Base-by-base conservation (phyloP, 2,888 invertebrate genomes). In the Galeruca laticollis region DNA sequence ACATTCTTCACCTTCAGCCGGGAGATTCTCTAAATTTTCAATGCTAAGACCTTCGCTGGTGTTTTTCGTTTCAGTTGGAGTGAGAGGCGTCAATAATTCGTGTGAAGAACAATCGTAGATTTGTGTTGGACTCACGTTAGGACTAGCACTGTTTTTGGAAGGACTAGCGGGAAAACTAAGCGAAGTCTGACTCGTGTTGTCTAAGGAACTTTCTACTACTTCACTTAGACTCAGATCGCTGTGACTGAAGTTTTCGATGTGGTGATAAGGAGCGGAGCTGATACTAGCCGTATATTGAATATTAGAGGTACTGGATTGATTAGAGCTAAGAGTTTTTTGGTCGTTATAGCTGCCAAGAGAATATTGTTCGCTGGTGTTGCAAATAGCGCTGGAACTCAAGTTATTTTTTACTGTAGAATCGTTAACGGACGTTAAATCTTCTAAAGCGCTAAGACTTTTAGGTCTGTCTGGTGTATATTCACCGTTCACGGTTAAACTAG, bases 101-200 rank as follows among this genome's bases (percentile, higher is more conserved):
- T 76, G 73, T 1, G 71, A 72, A n/a, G 68, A 73, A 57, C 68
- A 68, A 40, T 72, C 79, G 56, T 72, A 76, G 13, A 78, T 75
- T 20, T 78, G 74, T 31, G 80, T 81, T 0, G 84, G 83, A 73
- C 84, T 84, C 0, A 84, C 84, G 70, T 83, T 84, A 0, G 83
- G 83, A 66, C 83, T 84, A 8, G 78, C 65, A 10, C 82, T 82
- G 71, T 81, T 81, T 62, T 81, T 82, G 13, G 82, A 81, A 11
- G 81, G 80, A 60, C 81, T 83, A 5, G 77, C 72, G 0, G 84
- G 84, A 52, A 82, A 83, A 74, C 83, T 84, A n/a, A 83, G 73
- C 9, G 83, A 82, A n/a, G 82, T 82, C 43, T 80, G 81, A 77
- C 73, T 90, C 87, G 8, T 89, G 88, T 82, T 82, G 65, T 84